Base-by-base conservation (phyloP, 1,140 invertebrate genomes). In the Parasteatoda tepidariorum region DNA sequence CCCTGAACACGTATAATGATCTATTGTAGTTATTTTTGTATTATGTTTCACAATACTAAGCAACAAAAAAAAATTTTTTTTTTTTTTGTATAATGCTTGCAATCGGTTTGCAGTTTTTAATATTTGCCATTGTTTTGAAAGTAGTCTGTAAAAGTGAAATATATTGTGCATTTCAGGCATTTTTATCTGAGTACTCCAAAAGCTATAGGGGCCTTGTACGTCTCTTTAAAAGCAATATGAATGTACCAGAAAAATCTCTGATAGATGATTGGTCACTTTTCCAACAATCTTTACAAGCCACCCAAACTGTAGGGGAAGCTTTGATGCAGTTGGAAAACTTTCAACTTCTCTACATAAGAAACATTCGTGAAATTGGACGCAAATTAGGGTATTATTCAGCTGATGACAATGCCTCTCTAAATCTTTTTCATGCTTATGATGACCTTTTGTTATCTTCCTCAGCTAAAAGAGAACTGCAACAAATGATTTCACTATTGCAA, bases 191-290 rank as follows among this genome's bases (percentile, higher is more conserved):
- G 26, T 82, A 82, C 30, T 55, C 78, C 22, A 67, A 67, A 1
- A 24, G 71, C 24, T 82, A 70, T 22, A 28, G 82, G 11, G 54
- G 33, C 15, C n/a, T 84, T 5, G 15, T 70, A 4, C 33, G 82
- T 9, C 38, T 75, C 28, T 76, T 74, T 38, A 70, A 28, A 11
- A 59, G 15, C 2, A 66, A 15, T 15, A 54, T 62, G 68, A 41
- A 59, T 3, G 15, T 26, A 30, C 15, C 33, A 15, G 61, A 55
- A 2, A 57, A 66, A 31, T 38, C 15, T 18, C 18, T n/a, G 13
- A 30, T 28, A 28, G 89, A 90, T 64, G 88, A 89, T 70, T 91
- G 90, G 90, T 85, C 88, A 11, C 70, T 88, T 57, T 90, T 90
- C 76, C 90, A 90, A 71, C 88, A 90, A 55, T 87, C 88, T 11